Evolutionary conservation across 2,113 vertebrate genomes (phyloP).

Genomic region (Peromyscus californicus): DNA sequence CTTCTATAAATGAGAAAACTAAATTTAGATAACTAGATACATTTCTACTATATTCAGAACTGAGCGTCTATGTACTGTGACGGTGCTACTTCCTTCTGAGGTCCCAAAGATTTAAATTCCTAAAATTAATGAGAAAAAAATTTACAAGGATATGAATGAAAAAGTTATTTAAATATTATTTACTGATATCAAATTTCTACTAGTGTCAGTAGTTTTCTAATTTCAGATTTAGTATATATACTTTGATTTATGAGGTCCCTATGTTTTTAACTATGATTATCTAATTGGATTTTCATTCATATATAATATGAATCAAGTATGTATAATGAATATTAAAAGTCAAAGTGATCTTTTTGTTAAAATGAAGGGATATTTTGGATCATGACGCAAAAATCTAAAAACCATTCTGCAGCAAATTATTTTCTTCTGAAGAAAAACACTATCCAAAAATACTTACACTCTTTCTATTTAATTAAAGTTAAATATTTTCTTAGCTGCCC

Average conservation of each 20-base stretch:
- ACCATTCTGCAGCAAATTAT: not conserved
- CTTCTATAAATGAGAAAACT: not conserved
- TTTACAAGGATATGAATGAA: not conserved
- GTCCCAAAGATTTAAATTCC: not conserved
- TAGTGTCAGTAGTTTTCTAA: not conserved
- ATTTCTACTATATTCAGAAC: not conserved
- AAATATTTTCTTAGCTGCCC: not conserved
- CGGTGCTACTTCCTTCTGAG: not conserved
- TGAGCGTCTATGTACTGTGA: not conserved
- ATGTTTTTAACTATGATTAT: not conserved
- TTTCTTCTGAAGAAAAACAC: not conserved
- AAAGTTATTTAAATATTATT: not conserved
- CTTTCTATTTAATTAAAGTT: not conserved
- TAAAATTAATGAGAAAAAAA: not conserved
- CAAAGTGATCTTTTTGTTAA: not conserved
- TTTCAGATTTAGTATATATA: not conserved
- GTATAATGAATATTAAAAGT: not conserved
- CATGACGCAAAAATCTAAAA: not conserved
- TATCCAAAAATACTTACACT: not conserved
- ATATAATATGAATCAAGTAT: not conserved
- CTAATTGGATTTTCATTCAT: not conserved
- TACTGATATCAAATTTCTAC: not conserved
- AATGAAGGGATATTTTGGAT: not conserved
- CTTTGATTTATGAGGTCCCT: not conserved
- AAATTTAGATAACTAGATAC: not conserved